Conservation (phyloP, 2,888 invertebrate genomes). For the Leptothorax acervorum region DNA sequence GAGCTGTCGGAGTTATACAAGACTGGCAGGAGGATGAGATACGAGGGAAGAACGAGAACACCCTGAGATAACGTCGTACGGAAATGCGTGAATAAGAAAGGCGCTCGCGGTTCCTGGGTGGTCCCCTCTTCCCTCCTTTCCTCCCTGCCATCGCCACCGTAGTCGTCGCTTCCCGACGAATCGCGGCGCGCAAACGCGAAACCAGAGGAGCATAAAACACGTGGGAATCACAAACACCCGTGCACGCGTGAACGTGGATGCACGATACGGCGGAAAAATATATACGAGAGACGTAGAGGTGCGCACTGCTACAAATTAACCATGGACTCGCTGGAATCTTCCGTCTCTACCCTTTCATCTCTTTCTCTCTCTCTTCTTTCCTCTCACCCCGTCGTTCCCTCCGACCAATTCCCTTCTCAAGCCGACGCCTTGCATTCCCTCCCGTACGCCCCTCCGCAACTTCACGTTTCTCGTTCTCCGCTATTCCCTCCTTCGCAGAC, state of each 20-base stretch:
- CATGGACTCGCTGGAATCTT: slow-evolving; percentile 63
- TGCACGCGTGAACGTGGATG: slow-evolving; percentile 6
- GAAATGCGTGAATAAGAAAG: slow-evolving; percentile 42
- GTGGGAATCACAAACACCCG: slow-evolving; percentile 56
- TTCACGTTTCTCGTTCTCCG: neutral
- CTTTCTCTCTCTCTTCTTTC: slow-evolving; percentile 6
- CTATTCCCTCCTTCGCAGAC: slow-evolving; percentile 31
- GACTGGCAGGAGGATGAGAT: neutral
- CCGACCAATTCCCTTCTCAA: slow-evolving; percentile 42
- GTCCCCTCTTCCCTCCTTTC: slow-evolving; percentile 23
- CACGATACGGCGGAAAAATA: slow-evolving; percentile 35
- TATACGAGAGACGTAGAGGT: slow-evolving; percentile 38
- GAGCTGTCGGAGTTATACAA: slow-evolving; percentile 3
- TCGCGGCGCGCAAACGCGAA: slow-evolving; percentile 59
- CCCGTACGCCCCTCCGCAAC: neutral
- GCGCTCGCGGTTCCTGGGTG: slow-evolving; percentile 39
- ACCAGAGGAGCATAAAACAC: slow-evolving; percentile 45
- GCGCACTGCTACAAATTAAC: slow-evolving; percentile 67
- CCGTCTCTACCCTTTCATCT: slow-evolving; percentile 38
- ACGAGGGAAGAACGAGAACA: slow-evolving; percentile 12
- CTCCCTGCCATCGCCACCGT: neutral
- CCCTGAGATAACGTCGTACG: slow-evolving; percentile 7
- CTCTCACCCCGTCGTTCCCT: neutral
- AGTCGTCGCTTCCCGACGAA: slow-evolving; percentile 34
- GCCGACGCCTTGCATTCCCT: slow-evolving; percentile 28